phyloP scores from a whole-genome alignment of 2,888 invertebrate species.

The Cephus pygmeus region DNA sequence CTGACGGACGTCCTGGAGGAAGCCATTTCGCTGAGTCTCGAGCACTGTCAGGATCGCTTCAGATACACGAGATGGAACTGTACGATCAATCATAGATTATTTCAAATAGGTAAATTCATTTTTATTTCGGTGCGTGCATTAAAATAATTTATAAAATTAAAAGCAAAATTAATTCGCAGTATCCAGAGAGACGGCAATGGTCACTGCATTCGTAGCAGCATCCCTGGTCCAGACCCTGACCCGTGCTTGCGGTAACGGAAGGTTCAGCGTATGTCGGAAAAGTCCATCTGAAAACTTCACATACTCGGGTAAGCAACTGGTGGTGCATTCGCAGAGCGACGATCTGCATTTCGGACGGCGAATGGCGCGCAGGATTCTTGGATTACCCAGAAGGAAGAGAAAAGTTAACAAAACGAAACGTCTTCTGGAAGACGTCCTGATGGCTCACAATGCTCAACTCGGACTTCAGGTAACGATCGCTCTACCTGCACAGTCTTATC shows the following conservation, averaged over 20 bases:
- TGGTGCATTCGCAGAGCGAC: not conserved
- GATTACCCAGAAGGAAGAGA: not conserved
- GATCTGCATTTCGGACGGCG: constrained; percentile 13
- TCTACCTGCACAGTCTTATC: not conserved
- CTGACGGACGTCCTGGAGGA: constrained; percentile 68
- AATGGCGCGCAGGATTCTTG: constrained; percentile 11
- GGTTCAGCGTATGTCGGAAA: constrained; percentile 68
- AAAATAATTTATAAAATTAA: not conserved
- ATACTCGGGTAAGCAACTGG: not conserved
- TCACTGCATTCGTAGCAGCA: constrained; percentile 78
- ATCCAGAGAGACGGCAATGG: constrained; percentile 78
- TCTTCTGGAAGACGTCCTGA: not conserved
- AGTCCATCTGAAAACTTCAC: not conserved
- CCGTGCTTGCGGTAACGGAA: constrained; percentile 77
- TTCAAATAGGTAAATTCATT: constrained; percentile 64
- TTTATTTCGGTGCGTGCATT: not conserved
- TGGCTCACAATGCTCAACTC: constrained; percentile 6
- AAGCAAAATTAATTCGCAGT: constrained; percentile 57
- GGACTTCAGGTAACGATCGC: constrained; percentile 4
- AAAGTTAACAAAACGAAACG: not conserved
- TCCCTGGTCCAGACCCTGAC: constrained; percentile 79
- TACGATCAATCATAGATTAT: constrained; percentile 69
- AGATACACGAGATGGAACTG: constrained; percentile 80
- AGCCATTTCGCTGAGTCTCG: constrained; percentile 72
- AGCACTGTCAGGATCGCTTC: constrained; percentile 74